phyloP scores from a whole-genome alignment of 2,797 vertebrate genomes.

The Valencia hispanica region DNA sequence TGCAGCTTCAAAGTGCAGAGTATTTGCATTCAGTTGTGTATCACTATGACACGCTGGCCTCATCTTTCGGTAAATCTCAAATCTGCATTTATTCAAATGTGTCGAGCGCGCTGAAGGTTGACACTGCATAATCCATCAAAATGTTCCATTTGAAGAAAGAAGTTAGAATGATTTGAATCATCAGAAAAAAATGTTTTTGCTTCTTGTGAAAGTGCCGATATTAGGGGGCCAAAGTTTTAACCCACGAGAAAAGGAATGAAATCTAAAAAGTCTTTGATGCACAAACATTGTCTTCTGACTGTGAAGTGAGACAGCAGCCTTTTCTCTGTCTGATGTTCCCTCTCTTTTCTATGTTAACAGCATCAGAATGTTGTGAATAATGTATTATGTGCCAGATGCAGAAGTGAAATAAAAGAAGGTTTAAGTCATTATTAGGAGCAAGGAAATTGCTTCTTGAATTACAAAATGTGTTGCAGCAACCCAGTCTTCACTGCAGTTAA shows the following conservation, averaged over 20 bases:
- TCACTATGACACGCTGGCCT: conserved; percentile 72
- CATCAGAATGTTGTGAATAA: conserved; percentile 24
- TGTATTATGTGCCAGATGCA: conserved; percentile 7
- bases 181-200: conserved; percentile 64
- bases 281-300: conserved; percentile 17
- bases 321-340: conserved; percentile 1
- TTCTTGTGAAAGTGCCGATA: conserved; percentile 38
- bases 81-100: conserved; percentile 79
- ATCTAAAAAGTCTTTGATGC: conserved; percentile 15
- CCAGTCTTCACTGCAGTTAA: neutral
- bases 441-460: neutral
- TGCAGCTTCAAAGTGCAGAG: conserved; percentile 33
- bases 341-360: conserved; percentile 17
- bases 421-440: neutral
- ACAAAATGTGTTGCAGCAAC: conserved; percentile 9
- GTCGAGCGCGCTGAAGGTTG: conserved; percentile 63
- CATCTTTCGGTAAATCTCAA: conserved; percentile 73
- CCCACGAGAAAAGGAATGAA: conserved; percentile 15
- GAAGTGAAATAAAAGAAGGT: conserved; percentile 8
- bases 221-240: conserved; percentile 44
- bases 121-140: conserved; percentile 77
- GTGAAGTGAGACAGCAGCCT: conserved; percentile 8
- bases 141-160: conserved; percentile 68
- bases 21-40: conserved; percentile 75
- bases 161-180: conserved; percentile 67